Percentiles rank a stretch among this genome's conserved stretches.
phyloP scores from a whole-genome alignment of 2,888 invertebrate genomes.

The Eilema depressum region DNA sequence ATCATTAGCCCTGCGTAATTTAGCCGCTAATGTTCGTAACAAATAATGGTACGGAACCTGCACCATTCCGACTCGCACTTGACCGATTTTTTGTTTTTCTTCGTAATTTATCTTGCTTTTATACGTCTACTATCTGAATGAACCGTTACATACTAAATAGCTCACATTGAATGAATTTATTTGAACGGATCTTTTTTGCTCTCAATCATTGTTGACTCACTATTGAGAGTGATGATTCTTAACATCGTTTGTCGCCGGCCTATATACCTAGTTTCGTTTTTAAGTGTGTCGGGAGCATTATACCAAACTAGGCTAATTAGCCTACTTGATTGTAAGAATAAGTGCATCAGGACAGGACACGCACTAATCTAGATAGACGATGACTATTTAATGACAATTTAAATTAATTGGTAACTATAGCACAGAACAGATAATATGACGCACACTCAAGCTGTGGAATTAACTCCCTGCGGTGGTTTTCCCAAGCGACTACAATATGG shows the following conservation, averaged over 20 bases:
- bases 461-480: no score
- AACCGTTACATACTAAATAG: slow-evolving; percentile 5
- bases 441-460: no score
- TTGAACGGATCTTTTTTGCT: background rate
- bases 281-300: background rate
- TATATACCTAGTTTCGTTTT: background rate
- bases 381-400: no score
- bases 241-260: background rate
- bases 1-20: no score
- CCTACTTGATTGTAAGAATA: background rate
- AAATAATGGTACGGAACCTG: no score
- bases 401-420: no score
- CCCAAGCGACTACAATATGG: no score
- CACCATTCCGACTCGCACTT: no score
- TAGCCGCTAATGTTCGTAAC: no score
- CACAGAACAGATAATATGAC: no score
- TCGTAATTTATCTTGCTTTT: slow-evolving; percentile 3
- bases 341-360: background rate
- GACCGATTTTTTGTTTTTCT: background rate
- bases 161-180: background rate
- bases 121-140: background rate
- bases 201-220: background rate
- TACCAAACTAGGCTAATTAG: background rate
- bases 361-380: background rate
- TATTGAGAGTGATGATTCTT: background rate